Percentiles rank a stretch among this genome's conserved stretches.
These are phyloP conservation scores for Ischnus inquisitorius DNA, from an alignment of 2,888 invertebrate species.

Conservation along the genomic window DNA sequence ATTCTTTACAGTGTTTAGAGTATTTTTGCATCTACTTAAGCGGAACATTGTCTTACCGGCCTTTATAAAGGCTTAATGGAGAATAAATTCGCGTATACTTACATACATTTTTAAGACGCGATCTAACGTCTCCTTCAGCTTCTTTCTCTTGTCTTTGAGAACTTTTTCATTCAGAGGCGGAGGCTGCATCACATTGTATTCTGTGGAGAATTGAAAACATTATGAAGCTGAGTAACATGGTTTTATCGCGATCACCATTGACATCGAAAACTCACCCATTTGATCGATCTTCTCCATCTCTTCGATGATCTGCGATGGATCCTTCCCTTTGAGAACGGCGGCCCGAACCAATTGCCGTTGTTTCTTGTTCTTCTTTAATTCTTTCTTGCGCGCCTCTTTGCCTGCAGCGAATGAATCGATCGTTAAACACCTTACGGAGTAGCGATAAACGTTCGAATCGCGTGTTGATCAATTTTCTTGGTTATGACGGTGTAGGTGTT, in stretches of 20 bases:
- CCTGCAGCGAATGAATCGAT: slow-evolving; percentile 87
- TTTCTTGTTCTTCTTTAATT: slow-evolving; percentile 99
- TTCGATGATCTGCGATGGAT: slow-evolving; percentile 97
- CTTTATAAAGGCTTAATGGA: slow-evolving; percentile 8
- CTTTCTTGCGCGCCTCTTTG: slow-evolving; percentile 98
- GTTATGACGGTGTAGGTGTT: slow-evolving; percentile 70
- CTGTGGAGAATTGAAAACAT: slow-evolving; percentile 85
- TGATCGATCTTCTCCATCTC: slow-evolving; percentile 99
- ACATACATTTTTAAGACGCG: slow-evolving; percentile 98
- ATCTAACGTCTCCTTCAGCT: slow-evolving; percentile 97
- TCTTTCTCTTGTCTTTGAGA: slow-evolving; percentile 97
- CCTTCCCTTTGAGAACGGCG: slow-evolving; percentile 98
- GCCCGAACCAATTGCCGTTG: slow-evolving; percentile 98
- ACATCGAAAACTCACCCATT: slow-evolving; percentile 90
- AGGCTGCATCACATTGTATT: slow-evolving; percentile 97
- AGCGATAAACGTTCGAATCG: not conserved
- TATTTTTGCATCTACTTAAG: not conserved
- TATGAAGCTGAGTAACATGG: not conserved
- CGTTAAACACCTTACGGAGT: slow-evolving; percentile 37
- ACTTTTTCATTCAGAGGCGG: slow-evolving; percentile 98
- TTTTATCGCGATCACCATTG: not conserved
- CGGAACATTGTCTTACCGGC: slow-evolving; percentile 32
- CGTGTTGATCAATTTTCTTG: slow-evolving; percentile 46
- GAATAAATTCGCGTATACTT: slow-evolving; percentile 86
- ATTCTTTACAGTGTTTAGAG: not conserved